Evolutionary conservation across 1,140 invertebrate species (phyloP), one percentile per base, ranked within the genome.

Genomic region (Eupeodes corollae): DNA sequence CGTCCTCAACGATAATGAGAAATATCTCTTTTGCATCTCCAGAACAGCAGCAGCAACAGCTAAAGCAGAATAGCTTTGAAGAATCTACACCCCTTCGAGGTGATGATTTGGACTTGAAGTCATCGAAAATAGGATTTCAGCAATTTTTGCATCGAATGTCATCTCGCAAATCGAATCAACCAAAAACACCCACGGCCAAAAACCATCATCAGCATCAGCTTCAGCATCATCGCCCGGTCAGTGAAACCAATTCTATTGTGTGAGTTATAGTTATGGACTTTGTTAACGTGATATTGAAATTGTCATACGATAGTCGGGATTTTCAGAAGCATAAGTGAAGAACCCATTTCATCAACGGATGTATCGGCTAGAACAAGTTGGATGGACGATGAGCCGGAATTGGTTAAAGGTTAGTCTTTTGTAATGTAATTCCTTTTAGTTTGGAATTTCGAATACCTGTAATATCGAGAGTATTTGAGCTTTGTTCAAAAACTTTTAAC

Each of bases 91-190:
- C 19, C 12, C 26, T 12, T 26, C 39, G 13, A 35, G 15, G 46
- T 42, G 43, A 19, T 15, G 44, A 42, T 44, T 40, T 44, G 12
- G 21, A 15, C 16, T 41, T 49, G 6, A 44, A 50, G 3, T 42
- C 40, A 11, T 6, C 48, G 10, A 50, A 57, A 2, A 59, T 54
- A 30, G 60, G 61, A 14, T 68, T 68, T 47, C 64, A 67, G 39
- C 65, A 66, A 39, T 68, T 68, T 48, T 44, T 68, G 39, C 48
- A 63, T 38, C 54, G 65, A 41, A 68, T 68, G 65, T 65, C 65
- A 15, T 65, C 62, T 56, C 52, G 64, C 8, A 59, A 59, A 30
- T 61, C 62, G 6, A 64, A 62, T 42, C 61, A 59, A 33, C 54
- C 54, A 5, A 48, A 16, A 10, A 39, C 26, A 6, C 37, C 19